A percentile compares a stretch with the other conserved stretches of the same genome.
phyloP scores from a whole-genome alignment of 1,140 invertebrate genomes.

The Drosophila grimshawi region DNA sequence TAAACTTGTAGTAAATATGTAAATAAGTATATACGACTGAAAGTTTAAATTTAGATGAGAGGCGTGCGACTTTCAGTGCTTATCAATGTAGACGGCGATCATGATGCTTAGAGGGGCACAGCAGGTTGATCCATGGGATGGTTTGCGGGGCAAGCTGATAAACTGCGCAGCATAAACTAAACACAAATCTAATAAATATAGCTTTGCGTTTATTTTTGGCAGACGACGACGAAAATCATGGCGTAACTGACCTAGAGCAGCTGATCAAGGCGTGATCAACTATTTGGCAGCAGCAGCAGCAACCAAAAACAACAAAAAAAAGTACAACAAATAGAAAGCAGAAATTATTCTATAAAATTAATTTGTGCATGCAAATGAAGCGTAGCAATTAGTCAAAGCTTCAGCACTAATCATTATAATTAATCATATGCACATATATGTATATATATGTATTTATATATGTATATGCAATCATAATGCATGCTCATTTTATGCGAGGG shows the following conservation, averaged over 20 bases:
- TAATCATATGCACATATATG: no score
- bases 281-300: slow-evolving; percentile 30
- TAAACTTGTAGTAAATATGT: neutral
- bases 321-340: neutral
- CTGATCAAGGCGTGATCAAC: slow-evolving; percentile 74
- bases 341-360: neutral
- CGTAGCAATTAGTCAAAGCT: no score
- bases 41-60: slow-evolving; percentile 64
- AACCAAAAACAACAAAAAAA: neutral
- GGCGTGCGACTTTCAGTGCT: slow-evolving; percentile 61
- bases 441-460: no score
- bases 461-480: neutral
- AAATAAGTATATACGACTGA: slow-evolving; percentile 25
- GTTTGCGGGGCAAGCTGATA: slow-evolving; percentile 39
- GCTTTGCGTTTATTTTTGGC: slow-evolving; percentile 73
- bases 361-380: neutral
- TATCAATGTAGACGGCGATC: slow-evolving; percentile 55
- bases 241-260: slow-evolving; percentile 80
- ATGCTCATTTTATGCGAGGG: slow-evolving; percentile 8
- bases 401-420: neutral
- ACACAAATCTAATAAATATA: slow-evolving; percentile 66
- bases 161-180: slow-evolving; percentile 79
- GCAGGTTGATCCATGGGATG: neutral
- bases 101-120: neutral
- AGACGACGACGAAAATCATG: slow-evolving; percentile 34